Evolutionary conservation across 2,888 invertebrate species (phyloP), one percentile per base, ranked within the genome.

Genomic region (Drosophila kambysellisi): DNA sequence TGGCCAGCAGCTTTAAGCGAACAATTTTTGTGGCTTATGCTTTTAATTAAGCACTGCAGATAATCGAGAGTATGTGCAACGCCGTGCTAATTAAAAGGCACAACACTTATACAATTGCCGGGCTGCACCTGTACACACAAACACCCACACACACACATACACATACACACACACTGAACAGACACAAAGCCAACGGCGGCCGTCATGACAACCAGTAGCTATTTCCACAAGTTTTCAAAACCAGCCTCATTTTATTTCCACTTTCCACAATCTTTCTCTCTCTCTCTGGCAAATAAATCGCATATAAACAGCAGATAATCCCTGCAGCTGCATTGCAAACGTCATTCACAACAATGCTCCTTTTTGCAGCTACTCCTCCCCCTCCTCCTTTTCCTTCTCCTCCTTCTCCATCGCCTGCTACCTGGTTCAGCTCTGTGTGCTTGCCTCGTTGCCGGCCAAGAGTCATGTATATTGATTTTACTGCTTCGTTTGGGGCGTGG

Each of bases 301-400:
- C 87, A 88, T 82, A 87, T 89, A 88, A 88, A 88, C 79, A 82
- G 84, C 75, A 84, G 89, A 87, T 89, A 87, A 89, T 89, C 84
- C 87, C 53, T 70, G 71, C 68, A 84, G 82, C 76, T 82, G 75
- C 75, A 80, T 79, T 72, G 72, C 77, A 62, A 77, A 83, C 74
- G 74, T 71, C 78, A 88, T 76, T 72, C 75, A 86, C 70, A 68
- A 74, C 62, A 59, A 37, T 61, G 69, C 64, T 65, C 62, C 62
- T 52, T 20, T 32, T 48, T 29, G 15, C 29, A 33, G 20, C 43
- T 25, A 8, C 41, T 15, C 4, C 43, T 41, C n/a, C 20, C 8
- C 6, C 43, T 48, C 29, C 43, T 25, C 5, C 41, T 11, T 4
- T 39, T 41, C n/a, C 20, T 11, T 4, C 43, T 48, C 29, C 33